Evolutionary conservation across 2,888 invertebrate genomes (phyloP), one percentile per base, ranked within the genome.

Genomic region (Nineta flava): DNA sequence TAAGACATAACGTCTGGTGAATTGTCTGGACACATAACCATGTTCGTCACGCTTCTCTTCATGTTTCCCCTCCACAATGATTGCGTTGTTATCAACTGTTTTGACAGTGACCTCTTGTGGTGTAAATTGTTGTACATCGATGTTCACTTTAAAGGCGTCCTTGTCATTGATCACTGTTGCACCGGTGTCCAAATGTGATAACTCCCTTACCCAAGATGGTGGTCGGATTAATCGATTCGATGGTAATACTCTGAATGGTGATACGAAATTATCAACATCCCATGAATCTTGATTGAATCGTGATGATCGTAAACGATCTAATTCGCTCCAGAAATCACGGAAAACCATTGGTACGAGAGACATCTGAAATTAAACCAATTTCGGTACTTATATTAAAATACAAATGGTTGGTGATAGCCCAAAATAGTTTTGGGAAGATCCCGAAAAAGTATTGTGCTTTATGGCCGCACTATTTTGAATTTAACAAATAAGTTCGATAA

Each of bases 141-240:
- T 65, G 57, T 74, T 76, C 12, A 81, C 78, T 60, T 79, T 77
- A 51, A 78, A 80, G 52, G 78, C 78, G 57, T 79, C 76, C 10
- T 76, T 74, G 57, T 77, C 76, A 13, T 69, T 62, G 52, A 72
- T 70, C 5, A 78, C 65, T 51, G 71, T 75, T 1, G 71, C 73
- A n/a, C 69, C 71, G 43, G 72, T 61, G 56, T 69, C 73, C 41
- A 71, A 62, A 10, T 73, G 74, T 44, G 44, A 13, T n/a, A 44
- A 13, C 7, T 12, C 9, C 3, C 4, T 17, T 17, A 12, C 16
- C 43, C 43, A 43, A 17, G 26, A 19, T 19, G 17, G 44, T 21
- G 15, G 44, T 6, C 10, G 13, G 4, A 9, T 12, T 21, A 21
- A 19, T 4, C n/a, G 26, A 44, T 44, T 38, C 10, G 9, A 9